Evolutionary conservation across 37 sponge, comb jelly and placozoan genomes (phyloP).

Genomic region (Geodia barretti): DNA sequence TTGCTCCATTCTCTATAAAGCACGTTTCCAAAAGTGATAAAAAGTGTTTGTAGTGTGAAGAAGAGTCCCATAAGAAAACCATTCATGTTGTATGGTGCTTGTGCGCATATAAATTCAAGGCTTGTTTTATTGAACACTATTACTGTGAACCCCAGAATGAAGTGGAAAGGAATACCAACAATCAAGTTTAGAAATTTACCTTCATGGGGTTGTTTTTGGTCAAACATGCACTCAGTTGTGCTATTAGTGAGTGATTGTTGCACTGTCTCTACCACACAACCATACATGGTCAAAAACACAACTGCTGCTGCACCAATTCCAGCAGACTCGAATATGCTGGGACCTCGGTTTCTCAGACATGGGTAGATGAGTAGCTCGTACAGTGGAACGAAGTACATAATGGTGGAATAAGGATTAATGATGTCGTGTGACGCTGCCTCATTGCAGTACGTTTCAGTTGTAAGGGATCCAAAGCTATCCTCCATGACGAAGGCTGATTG

Average conservation of each 20-base stretch:
- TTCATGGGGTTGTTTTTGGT: too few relatives aligned
- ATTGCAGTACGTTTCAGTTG: neutral
- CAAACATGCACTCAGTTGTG: neutral
- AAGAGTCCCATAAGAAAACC: constrained; percentile 11
- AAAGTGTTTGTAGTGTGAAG: neutral
- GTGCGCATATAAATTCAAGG: constrained; percentile 28
- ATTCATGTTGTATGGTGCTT: constrained; percentile 25
- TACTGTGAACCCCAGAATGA: neutral
- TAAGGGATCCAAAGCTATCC: too few relatives aligned
- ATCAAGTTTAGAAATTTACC: too few relatives aligned
- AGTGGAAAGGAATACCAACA: neutral
- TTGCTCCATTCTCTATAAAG: too few relatives aligned
- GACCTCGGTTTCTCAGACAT: neutral
- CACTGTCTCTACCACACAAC: neutral
- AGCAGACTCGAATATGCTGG: neutral
- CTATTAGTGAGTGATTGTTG: neutral
- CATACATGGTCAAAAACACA: neutral
- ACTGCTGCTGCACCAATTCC: neutral
- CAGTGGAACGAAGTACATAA: neutral
- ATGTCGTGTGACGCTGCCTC: neutral
- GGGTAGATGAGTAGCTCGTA: constrained; percentile 8
- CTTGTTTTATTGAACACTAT: neutral
- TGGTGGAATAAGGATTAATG: neutral
- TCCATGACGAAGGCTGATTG: neutral
- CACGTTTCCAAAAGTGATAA: neutral